Evolutionary conservation across 2,797 vertebrate genomes (phyloP).

Genomic region (Lagocephalus sceleratus): DNA sequence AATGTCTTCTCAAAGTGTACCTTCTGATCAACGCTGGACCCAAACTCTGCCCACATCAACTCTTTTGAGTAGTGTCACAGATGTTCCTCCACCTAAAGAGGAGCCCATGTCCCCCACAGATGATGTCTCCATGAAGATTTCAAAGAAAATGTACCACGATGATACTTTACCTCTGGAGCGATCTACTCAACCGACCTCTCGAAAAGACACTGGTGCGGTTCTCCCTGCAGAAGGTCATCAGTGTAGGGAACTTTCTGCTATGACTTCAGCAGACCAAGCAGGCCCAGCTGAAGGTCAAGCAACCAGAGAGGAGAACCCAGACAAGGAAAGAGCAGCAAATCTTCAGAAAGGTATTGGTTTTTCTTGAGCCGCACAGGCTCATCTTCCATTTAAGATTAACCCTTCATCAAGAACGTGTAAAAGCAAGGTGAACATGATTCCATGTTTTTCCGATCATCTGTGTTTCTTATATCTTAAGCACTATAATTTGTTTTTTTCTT

Average conservation of each 20-base stretch:
- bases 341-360: constrained; percentile 52
- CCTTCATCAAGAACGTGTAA: neutral
- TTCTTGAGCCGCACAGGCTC: constrained; percentile 28
- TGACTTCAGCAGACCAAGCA: neutral
- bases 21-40: neutral
- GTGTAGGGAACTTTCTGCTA: constrained; percentile 7
- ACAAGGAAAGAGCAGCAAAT: constrained; percentile 19
- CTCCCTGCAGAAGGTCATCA: constrained; percentile 9
- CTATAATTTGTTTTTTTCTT: neutral
- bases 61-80: neutral
- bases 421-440: neutral
- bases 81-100: constrained; percentile 36
- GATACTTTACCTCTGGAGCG: constrained; percentile 2
- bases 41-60: neutral
- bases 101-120: constrained; percentile 1
- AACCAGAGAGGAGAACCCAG: constrained; percentile 9
- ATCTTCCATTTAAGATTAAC: constrained; percentile 27
- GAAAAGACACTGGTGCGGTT: neutral
- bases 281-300: constrained; percentile 9
- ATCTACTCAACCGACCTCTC: neutral
- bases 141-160: constrained; percentile 3
- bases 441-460: constrained; percentile 10
- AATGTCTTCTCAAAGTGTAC: constrained; percentile 42
- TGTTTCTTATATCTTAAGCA: too few species aligned
- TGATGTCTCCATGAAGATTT: neutral